Conservation (phyloP, 2,113 vertebrate genomes). For the Colistium nudipinnis region DNA sequence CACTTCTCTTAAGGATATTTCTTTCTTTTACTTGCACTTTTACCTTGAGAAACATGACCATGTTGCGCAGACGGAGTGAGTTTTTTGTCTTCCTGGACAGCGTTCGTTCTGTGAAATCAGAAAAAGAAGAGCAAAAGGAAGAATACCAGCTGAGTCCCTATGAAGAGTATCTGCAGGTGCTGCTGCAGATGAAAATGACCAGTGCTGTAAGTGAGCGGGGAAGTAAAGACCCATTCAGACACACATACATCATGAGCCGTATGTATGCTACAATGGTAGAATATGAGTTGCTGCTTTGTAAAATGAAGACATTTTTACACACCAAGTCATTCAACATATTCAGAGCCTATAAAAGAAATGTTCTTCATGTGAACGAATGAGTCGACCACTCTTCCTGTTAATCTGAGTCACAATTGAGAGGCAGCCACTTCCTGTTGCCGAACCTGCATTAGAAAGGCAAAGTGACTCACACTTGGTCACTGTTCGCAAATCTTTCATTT, state of each 20-base stretch:
- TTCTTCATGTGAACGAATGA: slow-evolving; percentile 23
- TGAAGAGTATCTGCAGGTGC: slow-evolving; percentile 73
- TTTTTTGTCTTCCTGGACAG: slow-evolving; percentile 72
- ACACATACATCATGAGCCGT: neutral
- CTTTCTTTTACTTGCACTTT: neutral
- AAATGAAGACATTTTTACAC: neutral
- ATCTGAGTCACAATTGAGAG: slow-evolving; percentile 48
- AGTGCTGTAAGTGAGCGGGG: slow-evolving; percentile 72
- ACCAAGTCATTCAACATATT: neutral
- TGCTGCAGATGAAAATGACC: slow-evolving; percentile 76
- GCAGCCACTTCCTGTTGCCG: slow-evolving; percentile 47
- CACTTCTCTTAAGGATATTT: neutral
- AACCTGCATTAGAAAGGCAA: neutral
- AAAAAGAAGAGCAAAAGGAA: slow-evolving; percentile 41
- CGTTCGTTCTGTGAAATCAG: slow-evolving; percentile 33
- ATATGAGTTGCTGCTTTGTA: neutral
- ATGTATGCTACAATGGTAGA: neutral
- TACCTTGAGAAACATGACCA: slow-evolving; percentile 19
- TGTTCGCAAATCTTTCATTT: neutral
- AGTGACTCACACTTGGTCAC: neutral
- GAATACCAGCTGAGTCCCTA: slow-evolving; percentile 34
- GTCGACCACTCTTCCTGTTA: slow-evolving; percentile 45
- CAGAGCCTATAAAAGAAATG: neutral
- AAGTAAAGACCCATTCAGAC: neutral
- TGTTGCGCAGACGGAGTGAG: slow-evolving; percentile 73